Base-by-base conservation (phyloP, 2,113 vertebrate genomes). In the Anseranas semipalmata region DNA sequence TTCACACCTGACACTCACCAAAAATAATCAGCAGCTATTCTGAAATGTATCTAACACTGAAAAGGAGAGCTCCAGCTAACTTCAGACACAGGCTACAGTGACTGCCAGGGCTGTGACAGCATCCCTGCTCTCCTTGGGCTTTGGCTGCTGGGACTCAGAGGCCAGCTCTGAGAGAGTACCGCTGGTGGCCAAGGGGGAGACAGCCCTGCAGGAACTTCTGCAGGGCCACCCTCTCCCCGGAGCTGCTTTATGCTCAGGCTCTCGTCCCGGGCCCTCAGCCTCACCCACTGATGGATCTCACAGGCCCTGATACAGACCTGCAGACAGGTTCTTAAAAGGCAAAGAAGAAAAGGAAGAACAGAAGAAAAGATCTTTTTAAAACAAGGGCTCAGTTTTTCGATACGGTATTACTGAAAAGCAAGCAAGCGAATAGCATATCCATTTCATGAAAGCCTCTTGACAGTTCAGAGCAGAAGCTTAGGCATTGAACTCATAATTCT, bases 241-340 rank as follows among this genome's bases (percentile, higher is more conserved):
- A 55, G 27, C 27, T 82, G 30, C 59, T 60, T 45, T n/a, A 32
- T 24, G 35, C 18, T 28, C 8, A 52, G 15, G 68, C 27, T 52
- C 50, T 8, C 25, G 13, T 52, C 50, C 39, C 19, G 16, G 59
- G 22, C 35, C 15, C 13, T 50, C 55, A 56, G 19, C 20, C 18
- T 55, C 4, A 1, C 15, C 7, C 4, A 1, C 16, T 46, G 15
- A 32, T 32, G 16, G 55, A 66, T 70, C 30, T 46, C 3, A 1
- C 35, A 50, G 48, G 53, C 14, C 21, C 53, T 56, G 58, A 15
- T 28, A 59, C 9, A 55, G 30, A 30, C 24, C 55, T 81, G 68
- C 39, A 84, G 76, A 24, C 22, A 67, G 52, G 11, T 22, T 7
- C 2, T 65, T 63, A 7, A 18, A 62, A 11, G 33, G 27, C 27